Base-by-base conservation (phyloP, 92 coral and sea anemone genomes). In the Nematostella vectensis region DNA sequence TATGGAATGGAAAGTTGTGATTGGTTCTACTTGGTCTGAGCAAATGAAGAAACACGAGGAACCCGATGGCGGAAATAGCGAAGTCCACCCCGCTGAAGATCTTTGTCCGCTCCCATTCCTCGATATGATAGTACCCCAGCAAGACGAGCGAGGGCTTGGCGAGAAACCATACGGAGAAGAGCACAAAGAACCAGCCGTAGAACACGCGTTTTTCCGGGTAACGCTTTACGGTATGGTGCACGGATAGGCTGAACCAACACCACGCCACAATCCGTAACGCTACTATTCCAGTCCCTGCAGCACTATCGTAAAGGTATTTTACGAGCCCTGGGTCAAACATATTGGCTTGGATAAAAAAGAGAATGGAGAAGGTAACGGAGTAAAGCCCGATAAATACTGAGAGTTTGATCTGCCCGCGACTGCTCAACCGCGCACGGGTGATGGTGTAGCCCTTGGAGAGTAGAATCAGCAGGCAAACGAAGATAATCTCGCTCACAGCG, bases 371-470 rank as follows among this genome's bases (percentile, higher is more conserved):
- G 2, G 70, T 54, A 4, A 84, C 40, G 31, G 52, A 53, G 51
- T 74, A 80, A 26, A 75, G 2, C 15, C 68, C 40, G 25, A 77
- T 70, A 45, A 84, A 84, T 3, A 65, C 40, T 2, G 54, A 38
- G 27, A 84, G 64, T 19, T 52, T 72, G 18, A 49, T 36, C 20
- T 63, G 82, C 3, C 36, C 61, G 16, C 20, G 9, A 37, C n/a
- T 21, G 15, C 68, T 44, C 15, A 84, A 59, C 29, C 70, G 51
- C 0, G 64, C 80, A 18, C 68, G 74, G 1, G 94, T 75, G 1
- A 84, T 57, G 1, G 83, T 80, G 78, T 67, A 84, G 1, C 94
- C 94, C 45, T 80, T 61, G 44, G 83, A 77, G 13, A 84, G 18
- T 3, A 75, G 50, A 26, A 80, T 29, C 15, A 80, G 29, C 21